Evolutionary conservation across 2,797 vertebrate genomes (phyloP).

Genomic region (Pseudomugil gertrudae): DNA sequence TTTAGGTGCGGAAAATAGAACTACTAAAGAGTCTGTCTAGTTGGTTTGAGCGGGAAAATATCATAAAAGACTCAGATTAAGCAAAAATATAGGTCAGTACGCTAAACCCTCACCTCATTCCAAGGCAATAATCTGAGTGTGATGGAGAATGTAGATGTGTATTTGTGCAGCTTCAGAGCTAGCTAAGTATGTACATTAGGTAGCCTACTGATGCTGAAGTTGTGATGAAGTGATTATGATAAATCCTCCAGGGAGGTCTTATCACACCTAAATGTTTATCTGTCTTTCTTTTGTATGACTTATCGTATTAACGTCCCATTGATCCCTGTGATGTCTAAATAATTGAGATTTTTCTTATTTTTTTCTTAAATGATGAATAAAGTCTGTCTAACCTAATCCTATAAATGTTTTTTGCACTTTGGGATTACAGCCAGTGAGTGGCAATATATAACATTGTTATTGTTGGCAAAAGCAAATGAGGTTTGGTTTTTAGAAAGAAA

Average conservation of each 20-base stretch:
- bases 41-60: slow-evolving; percentile 28
- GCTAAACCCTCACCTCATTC: slow-evolving; percentile 70
- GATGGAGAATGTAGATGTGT: slow-evolving; percentile 18
- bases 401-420: too few species aligned
- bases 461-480: slow-evolving; percentile 21
- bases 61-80: slow-evolving; percentile 71
- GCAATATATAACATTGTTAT: slow-evolving; percentile 12
- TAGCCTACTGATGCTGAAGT: slow-evolving; percentile 45
- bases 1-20: neutral
- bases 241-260: slow-evolving; percentile 55
- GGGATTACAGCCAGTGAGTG: neutral
- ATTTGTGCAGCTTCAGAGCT: slow-evolving; percentile 20
- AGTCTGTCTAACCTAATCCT: neutral
- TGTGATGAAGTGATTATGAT: slow-evolving; percentile 53
- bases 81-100: slow-evolving; percentile 76
- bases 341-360: neutral
- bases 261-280: slow-evolving; percentile 48
- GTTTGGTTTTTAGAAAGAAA: neutral
- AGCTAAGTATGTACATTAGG: slow-evolving; percentile 36
- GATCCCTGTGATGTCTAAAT: slow-evolving; percentile 3
- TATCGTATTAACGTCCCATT: neutral
- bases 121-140: slow-evolving; percentile 58
- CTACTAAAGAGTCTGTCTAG: slow-evolving; percentile 9
- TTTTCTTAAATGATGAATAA: neutral
- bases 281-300: slow-evolving; percentile 3